Evolutionary conservation across 64 coral and sea anemone species (phyloP), one percentile per base, ranked within the genome.

Genomic region (Montipora capricornis): DNA sequence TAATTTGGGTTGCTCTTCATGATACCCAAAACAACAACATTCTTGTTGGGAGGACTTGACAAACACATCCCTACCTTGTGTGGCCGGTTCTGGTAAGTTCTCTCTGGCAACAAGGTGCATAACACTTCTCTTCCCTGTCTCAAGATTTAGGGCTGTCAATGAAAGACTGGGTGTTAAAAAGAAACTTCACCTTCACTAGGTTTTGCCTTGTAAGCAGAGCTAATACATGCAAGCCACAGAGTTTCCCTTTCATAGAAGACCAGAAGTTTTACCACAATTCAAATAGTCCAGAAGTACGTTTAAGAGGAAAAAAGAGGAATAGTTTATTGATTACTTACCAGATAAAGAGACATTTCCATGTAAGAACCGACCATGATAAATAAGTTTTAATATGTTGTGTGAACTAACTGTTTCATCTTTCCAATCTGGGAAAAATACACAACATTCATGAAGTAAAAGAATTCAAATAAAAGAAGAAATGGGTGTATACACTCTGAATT

Each of bases 81-180:
- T 82, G 45, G 98, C 89, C 68, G 98, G 98, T 79, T 99, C 98
- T 49, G 98, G 98, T 90, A 99, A 92, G 64, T 99, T 99, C 80
- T 99, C 95, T 92, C 98, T 94, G 67, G 95, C 95, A 2, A 99
- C 98, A 77, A 99, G 84, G 81, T 99, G 98, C 98, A 99, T 99
- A 2, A 96, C 95, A 80, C 91, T 94, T 91, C 98, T 90, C 50
- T 99, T 99, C 0, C 98, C 98, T 73, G 96, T 83, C 20, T 93
- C 92, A n/a, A 99, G 83, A 86, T 96, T 89, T 68, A 99, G 82
- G 51, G 98, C 98, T 99, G 26, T 10, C 73, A 45, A 87, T 5
- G 10, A 90, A 79, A 81, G 9, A 70, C 20, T 26, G 9, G 4
- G 61, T 14, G 61, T 64, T 55, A 58, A 12, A 12, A 44, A 78